These are phyloP conservation scores for Ficedula albicollis DNA, from an alignment of 2,797 vertebrate genomes.

Conservation along the genomic window DNA sequence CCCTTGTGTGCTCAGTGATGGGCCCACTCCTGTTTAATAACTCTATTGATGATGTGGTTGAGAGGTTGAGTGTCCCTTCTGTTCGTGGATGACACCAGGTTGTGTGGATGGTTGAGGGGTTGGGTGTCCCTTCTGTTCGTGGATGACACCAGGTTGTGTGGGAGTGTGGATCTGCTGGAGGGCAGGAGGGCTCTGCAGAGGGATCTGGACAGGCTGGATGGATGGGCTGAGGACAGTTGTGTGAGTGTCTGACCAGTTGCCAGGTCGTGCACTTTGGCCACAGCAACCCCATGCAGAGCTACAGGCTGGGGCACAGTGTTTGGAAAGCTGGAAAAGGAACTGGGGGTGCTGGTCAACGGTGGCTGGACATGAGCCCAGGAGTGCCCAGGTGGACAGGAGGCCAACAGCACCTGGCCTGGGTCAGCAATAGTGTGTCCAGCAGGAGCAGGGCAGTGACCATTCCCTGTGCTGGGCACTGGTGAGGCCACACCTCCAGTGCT, in stretches of 20 bases:
- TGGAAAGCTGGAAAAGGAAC: background rate
- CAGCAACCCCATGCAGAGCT: background rate
- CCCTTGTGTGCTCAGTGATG: rapidly evolving
- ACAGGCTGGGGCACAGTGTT: background rate
- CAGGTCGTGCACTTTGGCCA: rapidly evolving
- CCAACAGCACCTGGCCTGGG: background rate
- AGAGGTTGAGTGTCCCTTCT: background rate
- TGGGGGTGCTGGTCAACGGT: rapidly evolving
- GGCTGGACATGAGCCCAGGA: background rate
- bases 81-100: background rate
- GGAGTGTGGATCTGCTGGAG: background rate
- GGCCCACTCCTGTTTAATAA: background rate
- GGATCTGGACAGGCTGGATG: background rate
- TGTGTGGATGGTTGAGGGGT: background rate
- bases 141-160: background rate
- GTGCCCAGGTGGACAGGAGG: background rate
- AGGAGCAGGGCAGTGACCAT: background rate
- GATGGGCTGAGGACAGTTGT: background rate
- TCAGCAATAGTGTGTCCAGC: background rate
- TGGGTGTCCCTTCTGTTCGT: rapidly evolving
- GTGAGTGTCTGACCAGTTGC: background rate
- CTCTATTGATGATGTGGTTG: background rate
- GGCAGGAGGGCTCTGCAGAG: background rate
- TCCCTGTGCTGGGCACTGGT: background rate
- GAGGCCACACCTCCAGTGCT: background rate